A percentile compares a stretch with the other conserved stretches of the same genome.
phyloP scores from a whole-genome alignment of 2,888 invertebrate species.

The Elysia crispata region DNA sequence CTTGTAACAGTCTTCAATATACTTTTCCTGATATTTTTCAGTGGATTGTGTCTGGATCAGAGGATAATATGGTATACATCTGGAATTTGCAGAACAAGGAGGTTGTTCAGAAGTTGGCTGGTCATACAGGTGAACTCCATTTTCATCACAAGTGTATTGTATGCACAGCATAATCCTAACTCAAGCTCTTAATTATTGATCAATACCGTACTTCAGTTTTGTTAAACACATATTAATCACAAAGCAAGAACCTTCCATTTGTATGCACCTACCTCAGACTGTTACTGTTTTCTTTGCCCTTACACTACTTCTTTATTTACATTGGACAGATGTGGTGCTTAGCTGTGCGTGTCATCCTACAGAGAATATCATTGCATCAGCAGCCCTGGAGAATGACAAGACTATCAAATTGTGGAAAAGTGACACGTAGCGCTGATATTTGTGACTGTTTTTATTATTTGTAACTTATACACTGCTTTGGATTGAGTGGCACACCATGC shows the following conservation, averaged over 20 bases:
- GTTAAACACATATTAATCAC: too few species aligned
- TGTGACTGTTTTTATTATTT: too few species aligned
- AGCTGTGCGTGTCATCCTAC: conserved; percentile 99
- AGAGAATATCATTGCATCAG: conserved; percentile 99
- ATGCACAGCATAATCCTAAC: too few species aligned
- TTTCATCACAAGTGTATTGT: too few species aligned
- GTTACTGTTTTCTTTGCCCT: too few species aligned
- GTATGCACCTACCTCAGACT: too few species aligned
- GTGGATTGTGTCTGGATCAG: conserved; percentile 99
- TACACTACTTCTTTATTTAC: not conserved
- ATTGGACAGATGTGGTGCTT: conserved; percentile 84
- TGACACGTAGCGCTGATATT: conserved; percentile 78
- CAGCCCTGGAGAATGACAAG: conserved; percentile 98
- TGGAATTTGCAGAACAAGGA: conserved; percentile 99
- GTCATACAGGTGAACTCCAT: conserved; percentile 95
- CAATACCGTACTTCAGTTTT: too few species aligned
- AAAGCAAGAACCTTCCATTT: too few species aligned
- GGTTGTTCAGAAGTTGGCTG: conserved; percentile 97
- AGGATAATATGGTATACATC: conserved; percentile 98
- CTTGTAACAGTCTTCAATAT: too few species aligned
- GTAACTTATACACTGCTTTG: not conserved
- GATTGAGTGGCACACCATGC: not conserved
- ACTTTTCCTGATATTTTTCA: conserved; percentile 78
- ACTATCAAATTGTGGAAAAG: conserved; percentile 99
- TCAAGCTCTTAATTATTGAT: too few species aligned